Evolutionary conservation across 2,113 vertebrate species (phyloP), one percentile per base, ranked within the genome.

Genomic region (Cheilinus undulatus): DNA sequence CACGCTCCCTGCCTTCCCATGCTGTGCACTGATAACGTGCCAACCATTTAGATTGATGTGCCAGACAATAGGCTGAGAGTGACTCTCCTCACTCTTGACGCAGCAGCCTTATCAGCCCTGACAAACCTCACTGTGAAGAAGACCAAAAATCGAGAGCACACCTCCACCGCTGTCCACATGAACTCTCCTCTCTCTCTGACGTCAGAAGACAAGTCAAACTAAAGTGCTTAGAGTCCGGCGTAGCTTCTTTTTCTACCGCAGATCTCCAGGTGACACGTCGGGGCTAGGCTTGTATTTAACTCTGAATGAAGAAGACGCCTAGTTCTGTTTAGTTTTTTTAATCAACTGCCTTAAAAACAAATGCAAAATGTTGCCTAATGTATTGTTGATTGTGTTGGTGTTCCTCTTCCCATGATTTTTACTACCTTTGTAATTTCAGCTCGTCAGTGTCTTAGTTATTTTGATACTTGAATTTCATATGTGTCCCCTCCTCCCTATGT

Each of bases 401-500:
- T 82, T 74, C 79, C 63, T 74, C 73, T 79, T 82, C 72, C 83
- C 68, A 40, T 86, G 84, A 86, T 89, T 92, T 92, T 87, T 89
- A 87, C 89, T 90, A 87, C 76, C 83, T 90, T 92, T 87, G 77
- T 89, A 82, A 86, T 88, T 77, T 86, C 82, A 87, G 82, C 76
- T 81, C 46, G 80, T 89, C 61, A 56, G 80, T 86, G 83, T 88
- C 88, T 87, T 92, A 85, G 88, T 88, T 83, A 87, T 93, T 90
- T 91, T 91, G 91, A 92, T 93, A 93, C 93, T 93, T 93, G 92
- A 93, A 93, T 89, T 90, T 91, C 74, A 83, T 86, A 64, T 80
- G 49, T 82, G 77, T 74, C 43, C 75, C 72, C 43, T 68, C 52
- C 48, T 78, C 66, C 66, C 83, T 67, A 67, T 54, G 50, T 86